Percentiles rank a stretch among this genome's conserved stretches.
Conservation (phyloP, 2,113 vertebrate species). For the Siphamia tubifer region DNA sequence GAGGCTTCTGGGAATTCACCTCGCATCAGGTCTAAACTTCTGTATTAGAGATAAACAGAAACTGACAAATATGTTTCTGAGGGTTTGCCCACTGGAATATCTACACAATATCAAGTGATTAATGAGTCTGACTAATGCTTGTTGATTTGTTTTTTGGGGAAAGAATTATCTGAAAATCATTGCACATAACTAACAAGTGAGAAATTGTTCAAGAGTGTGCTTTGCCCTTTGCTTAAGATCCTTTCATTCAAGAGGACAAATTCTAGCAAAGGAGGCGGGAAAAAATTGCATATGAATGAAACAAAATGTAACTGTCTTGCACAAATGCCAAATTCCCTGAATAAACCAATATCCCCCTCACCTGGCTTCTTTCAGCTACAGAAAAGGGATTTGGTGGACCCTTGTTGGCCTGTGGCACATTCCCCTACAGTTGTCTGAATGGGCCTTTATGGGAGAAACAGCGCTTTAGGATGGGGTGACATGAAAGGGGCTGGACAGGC, state of each 20-base stretch:
- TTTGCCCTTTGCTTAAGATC: background rate
- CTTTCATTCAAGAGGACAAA: background rate
- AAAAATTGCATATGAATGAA: conserved; percentile 38
- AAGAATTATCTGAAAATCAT: background rate
- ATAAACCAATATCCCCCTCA: conserved; percentile 55
- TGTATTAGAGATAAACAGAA: conserved; percentile 49
- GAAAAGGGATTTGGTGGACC: conserved; percentile 55
- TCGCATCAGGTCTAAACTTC: conserved; percentile 68
- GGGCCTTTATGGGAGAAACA: conserved; percentile 71
- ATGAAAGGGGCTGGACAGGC: conserved; percentile 67
- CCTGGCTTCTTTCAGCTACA: conserved; percentile 59
- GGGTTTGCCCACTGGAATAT: conserved; percentile 36
- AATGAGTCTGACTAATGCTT: conserved; percentile 29
- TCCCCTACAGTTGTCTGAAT: conserved; percentile 65
- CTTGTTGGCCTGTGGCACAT: conserved; percentile 62
- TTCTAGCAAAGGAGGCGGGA: background rate
- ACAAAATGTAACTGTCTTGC: conserved; percentile 27
- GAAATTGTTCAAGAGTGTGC: background rate
- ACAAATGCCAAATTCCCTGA: conserved; percentile 34
- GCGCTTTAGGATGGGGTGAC: conserved; percentile 63
- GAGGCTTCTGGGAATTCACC: conserved; percentile 62
- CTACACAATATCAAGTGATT: conserved; percentile 33
- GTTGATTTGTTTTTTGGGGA: background rate
- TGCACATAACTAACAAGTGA: background rate
- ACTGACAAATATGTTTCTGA: conserved; percentile 57